phyloP scores from a whole-genome alignment of 2,888 invertebrate genomes.

The Rugalucina vietnamica region DNA sequence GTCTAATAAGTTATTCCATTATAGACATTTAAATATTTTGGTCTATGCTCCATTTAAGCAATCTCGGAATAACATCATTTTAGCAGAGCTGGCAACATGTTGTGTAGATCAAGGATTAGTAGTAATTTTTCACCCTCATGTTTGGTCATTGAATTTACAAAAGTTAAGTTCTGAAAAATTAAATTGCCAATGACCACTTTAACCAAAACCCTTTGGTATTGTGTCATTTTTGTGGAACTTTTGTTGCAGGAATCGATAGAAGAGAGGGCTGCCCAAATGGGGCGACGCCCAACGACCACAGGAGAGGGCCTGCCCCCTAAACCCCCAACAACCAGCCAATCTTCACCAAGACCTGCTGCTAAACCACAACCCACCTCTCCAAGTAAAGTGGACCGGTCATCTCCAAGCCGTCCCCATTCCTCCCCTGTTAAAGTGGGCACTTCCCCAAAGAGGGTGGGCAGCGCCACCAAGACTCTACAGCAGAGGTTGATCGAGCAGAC shows the following conservation, averaged over 20 bases:
- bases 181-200: too few species aligned
- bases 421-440: constrained; percentile 39
- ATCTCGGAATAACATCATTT: too few species aligned
- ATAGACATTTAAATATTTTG: too few species aligned
- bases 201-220: too few species aligned
- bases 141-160: too few species aligned
- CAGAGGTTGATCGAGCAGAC: constrained; percentile 79
- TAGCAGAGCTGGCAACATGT: too few species aligned
- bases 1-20: too few species aligned
- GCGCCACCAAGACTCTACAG: constrained; percentile 80
- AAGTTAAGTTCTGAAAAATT: too few species aligned
- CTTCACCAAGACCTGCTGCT: constrained; percentile 12
- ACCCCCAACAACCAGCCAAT: constrained; percentile 34
- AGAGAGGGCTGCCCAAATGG: constrained; percentile 69
- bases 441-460: constrained; percentile 74
- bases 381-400: background rate
- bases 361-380: constrained; percentile 24
- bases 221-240: background rate
- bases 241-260: constrained; percentile 61
- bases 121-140: too few species aligned
- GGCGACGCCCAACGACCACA: constrained; percentile 37
- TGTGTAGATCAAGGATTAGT: too few species aligned
- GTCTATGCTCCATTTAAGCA: too few species aligned
- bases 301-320: constrained; percentile 51
- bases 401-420: constrained; percentile 16